These are phyloP conservation scores for Ceratina japonica DNA, from an alignment of 1,140 invertebrate genomes.

Conservation along the genomic window DNA sequence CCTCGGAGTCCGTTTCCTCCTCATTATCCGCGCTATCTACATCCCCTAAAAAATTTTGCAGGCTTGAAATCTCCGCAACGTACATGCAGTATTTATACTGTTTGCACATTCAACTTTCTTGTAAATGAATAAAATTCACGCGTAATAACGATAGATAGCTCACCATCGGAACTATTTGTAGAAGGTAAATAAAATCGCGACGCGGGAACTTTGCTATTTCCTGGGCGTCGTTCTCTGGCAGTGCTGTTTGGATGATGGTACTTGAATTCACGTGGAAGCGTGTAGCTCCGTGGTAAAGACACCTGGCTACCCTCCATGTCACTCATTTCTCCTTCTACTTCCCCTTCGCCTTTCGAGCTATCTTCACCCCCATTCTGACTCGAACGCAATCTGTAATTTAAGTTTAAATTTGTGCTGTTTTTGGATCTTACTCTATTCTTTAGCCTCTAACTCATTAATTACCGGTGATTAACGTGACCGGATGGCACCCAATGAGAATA, in stretches of 20 bases:
- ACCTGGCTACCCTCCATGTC: conserved; percentile 81
- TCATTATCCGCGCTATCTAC: conserved; percentile 85
- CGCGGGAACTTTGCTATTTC: conserved; percentile 78
- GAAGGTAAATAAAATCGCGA: conserved; percentile 86
- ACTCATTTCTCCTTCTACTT: conserved; percentile 72
- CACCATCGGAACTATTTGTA: conserved; percentile 92
- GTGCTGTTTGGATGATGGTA: conserved; percentile 81
- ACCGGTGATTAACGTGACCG: conserved; percentile 70
- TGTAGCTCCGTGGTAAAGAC: conserved; percentile 90
- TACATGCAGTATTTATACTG: too few species aligned
- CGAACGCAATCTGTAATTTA: conserved; percentile 63
- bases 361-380: conserved; percentile 74
- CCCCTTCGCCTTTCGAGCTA: conserved; percentile 72
- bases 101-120: background rate
- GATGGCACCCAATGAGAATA: conserved; percentile 74
- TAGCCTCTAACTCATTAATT: background rate
- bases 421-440: too few species aligned
- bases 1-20: conserved; percentile 78
- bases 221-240: conserved; percentile 80
- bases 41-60: conserved; percentile 77
- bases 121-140: background rate
- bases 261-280: conserved; percentile 90
- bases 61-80: too few species aligned
- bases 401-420: background rate
- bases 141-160: conserved; percentile 30